Conservation (phyloP, 2,888 invertebrate genomes). For the Caenorhabditis afra region DNA sequence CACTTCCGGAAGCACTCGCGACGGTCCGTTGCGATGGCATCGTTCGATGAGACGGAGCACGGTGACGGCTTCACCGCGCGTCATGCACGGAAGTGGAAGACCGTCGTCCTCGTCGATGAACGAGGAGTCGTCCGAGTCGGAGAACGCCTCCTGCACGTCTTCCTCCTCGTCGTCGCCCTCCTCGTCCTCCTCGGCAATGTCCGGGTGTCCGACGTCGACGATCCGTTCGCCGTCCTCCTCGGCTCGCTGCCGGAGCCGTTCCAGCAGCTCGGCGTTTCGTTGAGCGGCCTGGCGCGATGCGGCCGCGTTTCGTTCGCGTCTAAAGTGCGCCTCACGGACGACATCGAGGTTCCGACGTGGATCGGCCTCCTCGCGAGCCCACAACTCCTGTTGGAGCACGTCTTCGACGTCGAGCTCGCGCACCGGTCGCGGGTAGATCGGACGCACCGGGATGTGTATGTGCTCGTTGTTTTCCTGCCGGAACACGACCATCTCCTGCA, state of each 20-base stretch:
- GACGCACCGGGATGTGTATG: too few relatives aligned
- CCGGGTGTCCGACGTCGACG: too few relatives aligned
- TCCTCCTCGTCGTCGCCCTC: neutral
- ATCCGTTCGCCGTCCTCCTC: neutral
- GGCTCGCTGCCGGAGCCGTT: neutral
- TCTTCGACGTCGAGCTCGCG: slow-evolving; percentile 1
- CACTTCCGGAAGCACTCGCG: too few relatives aligned
- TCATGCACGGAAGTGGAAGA: slow-evolving; percentile 11
- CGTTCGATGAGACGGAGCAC: neutral
- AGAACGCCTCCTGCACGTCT: neutral
- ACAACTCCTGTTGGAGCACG: slow-evolving; percentile 15
- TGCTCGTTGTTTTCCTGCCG: slow-evolving; percentile 2
- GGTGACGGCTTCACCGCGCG: slow-evolving; percentile 27
- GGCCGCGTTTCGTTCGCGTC: slow-evolving; percentile 30
- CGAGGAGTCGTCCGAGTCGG: slow-evolving; percentile 29
- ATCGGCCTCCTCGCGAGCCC: slow-evolving; percentile 23
- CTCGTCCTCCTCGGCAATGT: too few relatives aligned
- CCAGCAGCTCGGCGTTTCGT: slow-evolving; percentile 20
- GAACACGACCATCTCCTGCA: slow-evolving; percentile 45
- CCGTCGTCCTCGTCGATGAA: slow-evolving; percentile 13
- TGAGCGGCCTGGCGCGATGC: neutral
- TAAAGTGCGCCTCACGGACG: slow-evolving; percentile 24
- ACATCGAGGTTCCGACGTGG: slow-evolving; percentile 8
- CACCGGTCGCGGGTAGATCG: too few relatives aligned
- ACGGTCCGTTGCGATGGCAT: too few relatives aligned